Conservation (phyloP, 1,140 invertebrate genomes). For the Heliconius nattereri region DNA sequence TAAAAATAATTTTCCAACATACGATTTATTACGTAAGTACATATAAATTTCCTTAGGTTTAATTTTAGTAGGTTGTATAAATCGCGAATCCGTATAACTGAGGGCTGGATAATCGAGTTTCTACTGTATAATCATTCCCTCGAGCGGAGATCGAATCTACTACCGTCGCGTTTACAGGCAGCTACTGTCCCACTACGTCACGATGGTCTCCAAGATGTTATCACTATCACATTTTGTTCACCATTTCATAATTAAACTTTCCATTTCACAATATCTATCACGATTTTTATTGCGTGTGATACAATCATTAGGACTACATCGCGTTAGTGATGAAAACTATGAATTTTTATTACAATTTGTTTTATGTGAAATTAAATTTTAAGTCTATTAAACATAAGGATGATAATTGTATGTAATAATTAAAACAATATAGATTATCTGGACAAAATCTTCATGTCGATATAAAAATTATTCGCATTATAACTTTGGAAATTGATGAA, state of each 20-base stretch:
- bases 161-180: too few species aligned
- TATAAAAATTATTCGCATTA: slow-evolving; percentile 22
- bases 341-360: slow-evolving; percentile 32
- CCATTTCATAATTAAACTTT: slow-evolving; percentile 26
- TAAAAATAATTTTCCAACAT: too few species aligned
- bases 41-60: too few species aligned
- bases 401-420: background rate
- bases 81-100: too few species aligned
- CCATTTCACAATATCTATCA: slow-evolving; percentile 27
- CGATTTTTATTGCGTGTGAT: slow-evolving; percentile 34
- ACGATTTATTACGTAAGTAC: too few species aligned
- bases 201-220: background rate
- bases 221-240: background rate
- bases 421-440: background rate
- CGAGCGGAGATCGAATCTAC: background rate
- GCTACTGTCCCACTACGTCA: too few species aligned
- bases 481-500: slow-evolving; percentile 4
- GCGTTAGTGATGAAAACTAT: slow-evolving; percentile 34
- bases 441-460: slow-evolving; percentile 37
- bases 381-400: background rate
- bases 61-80: too few species aligned
- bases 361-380: background rate
- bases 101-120: too few species aligned
- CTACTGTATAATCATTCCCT: too few species aligned
- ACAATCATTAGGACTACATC: slow-evolving; percentile 35